Evolutionary conservation across 2,888 invertebrate genomes (phyloP).

Genomic region (Acronicta psi): DNA sequence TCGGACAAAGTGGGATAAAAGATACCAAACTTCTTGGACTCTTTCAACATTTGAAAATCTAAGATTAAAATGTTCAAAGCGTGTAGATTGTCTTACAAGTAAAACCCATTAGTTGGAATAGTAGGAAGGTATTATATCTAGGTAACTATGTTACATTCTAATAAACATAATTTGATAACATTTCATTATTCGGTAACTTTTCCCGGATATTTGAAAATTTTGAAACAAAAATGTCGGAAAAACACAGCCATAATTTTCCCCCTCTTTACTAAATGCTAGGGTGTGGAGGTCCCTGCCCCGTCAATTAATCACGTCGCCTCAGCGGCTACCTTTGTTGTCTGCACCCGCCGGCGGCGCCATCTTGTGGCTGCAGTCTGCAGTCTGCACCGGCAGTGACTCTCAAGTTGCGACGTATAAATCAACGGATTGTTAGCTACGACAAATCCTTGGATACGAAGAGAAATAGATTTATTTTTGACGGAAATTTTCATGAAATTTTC

Average conservation of each 20-base stretch:
- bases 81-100: too few species aligned
- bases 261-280: conserved; percentile 22
- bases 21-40: too few species aligned
- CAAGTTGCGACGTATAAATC: conserved; percentile 42
- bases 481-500: background rate
- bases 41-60: too few species aligned
- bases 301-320: conserved; percentile 42
- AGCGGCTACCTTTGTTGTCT: conserved; percentile 46
- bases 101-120: too few species aligned
- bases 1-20: too few species aligned
- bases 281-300: conserved; percentile 24
- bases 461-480: background rate
- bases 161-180: too few species aligned
- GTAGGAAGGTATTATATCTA: too few species aligned
- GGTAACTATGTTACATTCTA: too few species aligned
- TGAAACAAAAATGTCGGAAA: background rate
- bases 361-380: conserved; percentile 45
- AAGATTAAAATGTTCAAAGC: too few species aligned
- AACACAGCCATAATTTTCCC: conserved; percentile 4
- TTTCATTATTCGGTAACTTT: too few species aligned
- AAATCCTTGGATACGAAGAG: conserved; percentile 22
- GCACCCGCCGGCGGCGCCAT: conserved; percentile 4
- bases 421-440: conserved; percentile 29
- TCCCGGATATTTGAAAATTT: too few species aligned
- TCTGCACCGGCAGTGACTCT: conserved; percentile 36